Conservation (phyloP, 1,140 invertebrate genomes). For the Bombus superbus region DNA sequence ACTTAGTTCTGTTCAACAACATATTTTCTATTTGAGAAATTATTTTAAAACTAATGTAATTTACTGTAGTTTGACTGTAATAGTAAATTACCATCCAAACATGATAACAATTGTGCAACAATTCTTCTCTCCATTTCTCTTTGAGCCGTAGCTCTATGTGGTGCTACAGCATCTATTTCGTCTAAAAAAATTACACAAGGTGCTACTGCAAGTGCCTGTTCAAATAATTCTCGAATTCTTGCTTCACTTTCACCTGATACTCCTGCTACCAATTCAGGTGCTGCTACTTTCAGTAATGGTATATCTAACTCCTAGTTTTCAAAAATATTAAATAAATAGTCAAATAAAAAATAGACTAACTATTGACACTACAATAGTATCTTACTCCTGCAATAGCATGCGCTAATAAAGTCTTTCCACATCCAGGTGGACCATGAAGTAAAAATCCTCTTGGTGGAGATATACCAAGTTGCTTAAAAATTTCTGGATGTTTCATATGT, state of each 20-base stretch:
- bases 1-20: slow-evolving; percentile 82
- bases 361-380: slow-evolving; percentile 17
- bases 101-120: slow-evolving; percentile 94
- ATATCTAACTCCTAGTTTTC: slow-evolving; percentile 85
- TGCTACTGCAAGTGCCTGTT: slow-evolving; percentile 88
- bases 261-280: slow-evolving; percentile 96
- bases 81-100: slow-evolving; percentile 88
- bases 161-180: slow-evolving; percentile 95
- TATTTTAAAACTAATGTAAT: not conserved
- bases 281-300: slow-evolving; percentile 92
- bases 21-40: not conserved
- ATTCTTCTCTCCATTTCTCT: slow-evolving; percentile 98
- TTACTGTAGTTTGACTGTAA: not conserved
- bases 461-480: slow-evolving; percentile 91
- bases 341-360: not conserved
- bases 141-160: slow-evolving; percentile 93
- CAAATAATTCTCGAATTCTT: slow-evolving; percentile 95
- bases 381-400: slow-evolving; percentile 95
- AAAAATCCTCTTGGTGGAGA: slow-evolving; percentile 92
- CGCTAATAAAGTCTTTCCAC: slow-evolving; percentile 96
- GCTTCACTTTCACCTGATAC: slow-evolving; percentile 98
- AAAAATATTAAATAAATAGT: slow-evolving; percentile 17
- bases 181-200: slow-evolving; percentile 97
- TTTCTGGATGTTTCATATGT: slow-evolving; percentile 92
- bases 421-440: slow-evolving; percentile 96